Evolutionary conservation across 2,888 invertebrate genomes (phyloP), one percentile per base, ranked within the genome.

Genomic region (Phaonia tiefii): DNA sequence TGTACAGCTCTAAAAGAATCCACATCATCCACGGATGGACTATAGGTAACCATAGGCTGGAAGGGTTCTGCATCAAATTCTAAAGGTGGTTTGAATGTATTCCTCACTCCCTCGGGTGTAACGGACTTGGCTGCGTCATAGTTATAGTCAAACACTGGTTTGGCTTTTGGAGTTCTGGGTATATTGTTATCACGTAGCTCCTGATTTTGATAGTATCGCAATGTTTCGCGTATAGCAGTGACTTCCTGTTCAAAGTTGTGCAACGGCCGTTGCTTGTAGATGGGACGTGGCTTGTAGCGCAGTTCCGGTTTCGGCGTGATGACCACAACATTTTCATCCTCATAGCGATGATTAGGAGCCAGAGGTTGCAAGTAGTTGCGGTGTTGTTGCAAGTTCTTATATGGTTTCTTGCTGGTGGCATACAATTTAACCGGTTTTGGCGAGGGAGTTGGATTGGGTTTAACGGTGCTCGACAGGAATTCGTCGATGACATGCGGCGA

Each of bases 81-180:
- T 82, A 82, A 84, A 10, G 90, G 89, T 3, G 90, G 86, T 74
- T 89, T 88, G 51, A 87, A 89, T 8, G 72, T 78, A 67, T 76
- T 73, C 58, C 60, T 39, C 3, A 11, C 67, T 65, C 11, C 25
- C 66, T 22, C 25, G 80, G 63, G 42, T 79, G 5, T 69, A 46
- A 10, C 80, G 7, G 26, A 54, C 44, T 84, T 85, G 3, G 93
- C 92, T 0, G 93, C 92, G 87, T 95, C 94, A 86, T 94, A 95
- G 86, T 94, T 95, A 87, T 94, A 96, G 87, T 95, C 95, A 87
- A 95, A 95, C 7, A 94, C 92, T 11, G 92, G 90, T 86, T 93
- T 93, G 7, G 92, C 91, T 86, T 93, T 88, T 4, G 88, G 87
- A 2, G 87, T 86, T 15, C 89, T 85, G 1, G 88, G 87, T 75